phyloP scores from a whole-genome alignment of 2,797 vertebrate genomes.

The Poeciliopsis turneri region DNA sequence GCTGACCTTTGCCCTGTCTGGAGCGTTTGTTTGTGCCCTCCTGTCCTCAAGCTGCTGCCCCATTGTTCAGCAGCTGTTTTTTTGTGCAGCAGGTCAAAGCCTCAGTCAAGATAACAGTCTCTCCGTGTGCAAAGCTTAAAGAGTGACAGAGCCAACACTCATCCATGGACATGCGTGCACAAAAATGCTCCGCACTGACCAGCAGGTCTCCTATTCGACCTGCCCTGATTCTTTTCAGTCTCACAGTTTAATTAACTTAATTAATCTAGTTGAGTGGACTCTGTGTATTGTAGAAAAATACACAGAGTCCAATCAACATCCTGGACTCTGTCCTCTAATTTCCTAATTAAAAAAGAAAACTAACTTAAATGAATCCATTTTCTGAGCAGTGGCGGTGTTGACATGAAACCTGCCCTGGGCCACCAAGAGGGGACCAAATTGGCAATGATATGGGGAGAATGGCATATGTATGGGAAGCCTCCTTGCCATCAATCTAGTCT shows the following conservation, averaged over 20 bases:
- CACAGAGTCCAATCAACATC: too few species aligned
- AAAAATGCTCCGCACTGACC: conserved; percentile 10
- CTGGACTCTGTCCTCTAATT: neutral
- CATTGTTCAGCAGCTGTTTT: conserved; percentile 46
- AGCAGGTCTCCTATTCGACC: neutral
- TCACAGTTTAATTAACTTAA: neutral
- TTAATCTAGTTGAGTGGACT: neutral
- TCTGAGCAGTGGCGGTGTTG: neutral
- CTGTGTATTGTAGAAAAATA: neutral
- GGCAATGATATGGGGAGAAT: too few species aligned
- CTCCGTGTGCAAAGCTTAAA: conserved; percentile 23
- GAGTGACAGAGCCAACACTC: conserved; percentile 15
- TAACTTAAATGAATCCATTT: neutral
- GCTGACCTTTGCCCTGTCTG: conserved; percentile 60
- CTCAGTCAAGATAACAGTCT: conserved; percentile 26
- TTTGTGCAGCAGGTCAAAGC: conserved; percentile 20
- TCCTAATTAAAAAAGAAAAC: neutral
- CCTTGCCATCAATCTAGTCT: neutral
- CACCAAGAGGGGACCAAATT: neutral
- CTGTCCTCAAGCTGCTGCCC: conserved; percentile 16
- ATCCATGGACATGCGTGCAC: conserved; percentile 1
- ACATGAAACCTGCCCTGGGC: neutral
- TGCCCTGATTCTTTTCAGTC: neutral
- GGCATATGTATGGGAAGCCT: neutral
- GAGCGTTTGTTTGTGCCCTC: conserved; percentile 33